These are phyloP conservation scores for Melangyna quadrimaculata DNA, from an alignment of 2,888 invertebrate species.

Conservation along the genomic window DNA sequence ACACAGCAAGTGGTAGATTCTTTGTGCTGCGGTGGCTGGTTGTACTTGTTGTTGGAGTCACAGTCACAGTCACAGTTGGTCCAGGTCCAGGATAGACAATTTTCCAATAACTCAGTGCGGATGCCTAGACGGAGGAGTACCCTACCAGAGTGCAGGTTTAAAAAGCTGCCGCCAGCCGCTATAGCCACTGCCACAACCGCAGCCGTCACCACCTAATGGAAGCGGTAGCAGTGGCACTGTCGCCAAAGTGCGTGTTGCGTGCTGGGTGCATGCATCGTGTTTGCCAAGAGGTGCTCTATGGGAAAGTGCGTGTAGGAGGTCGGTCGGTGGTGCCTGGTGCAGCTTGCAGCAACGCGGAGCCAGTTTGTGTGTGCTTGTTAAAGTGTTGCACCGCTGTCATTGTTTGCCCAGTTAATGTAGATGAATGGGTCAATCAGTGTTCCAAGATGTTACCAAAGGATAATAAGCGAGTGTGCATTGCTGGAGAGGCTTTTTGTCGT, in stretches of 20 bases:
- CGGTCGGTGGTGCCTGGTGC: neutral
- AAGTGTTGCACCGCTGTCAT: conserved; percentile 64
- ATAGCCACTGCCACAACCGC: conserved; percentile 11
- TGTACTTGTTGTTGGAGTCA: no score
- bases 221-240: conserved; percentile 56
- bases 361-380: conserved; percentile 53
- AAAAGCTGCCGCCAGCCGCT: conserved; percentile 51
- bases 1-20: conserved; percentile 71
- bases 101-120: conserved; percentile 66
- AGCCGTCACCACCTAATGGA: conserved; percentile 38
- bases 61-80: neutral
- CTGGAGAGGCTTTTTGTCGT: neutral
- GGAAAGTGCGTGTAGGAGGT: conserved; percentile 69
- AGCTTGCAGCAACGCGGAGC: neutral
- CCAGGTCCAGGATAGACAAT: conserved; percentile 49
- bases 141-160: conserved; percentile 3
- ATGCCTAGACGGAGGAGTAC: conserved; percentile 20
- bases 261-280: conserved; percentile 42
- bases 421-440: conserved; percentile 67
- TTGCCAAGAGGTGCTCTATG: conserved; percentile 59
- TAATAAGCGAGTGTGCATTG: conserved; percentile 11
- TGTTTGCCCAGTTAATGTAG: conserved; percentile 67
- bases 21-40: no score
- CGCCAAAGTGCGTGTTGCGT: conserved; percentile 70
- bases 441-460: conserved; percentile 17